Conservation (phyloP, 1,140 invertebrate species). For the Bombus haemorrhoidalis region DNA sequence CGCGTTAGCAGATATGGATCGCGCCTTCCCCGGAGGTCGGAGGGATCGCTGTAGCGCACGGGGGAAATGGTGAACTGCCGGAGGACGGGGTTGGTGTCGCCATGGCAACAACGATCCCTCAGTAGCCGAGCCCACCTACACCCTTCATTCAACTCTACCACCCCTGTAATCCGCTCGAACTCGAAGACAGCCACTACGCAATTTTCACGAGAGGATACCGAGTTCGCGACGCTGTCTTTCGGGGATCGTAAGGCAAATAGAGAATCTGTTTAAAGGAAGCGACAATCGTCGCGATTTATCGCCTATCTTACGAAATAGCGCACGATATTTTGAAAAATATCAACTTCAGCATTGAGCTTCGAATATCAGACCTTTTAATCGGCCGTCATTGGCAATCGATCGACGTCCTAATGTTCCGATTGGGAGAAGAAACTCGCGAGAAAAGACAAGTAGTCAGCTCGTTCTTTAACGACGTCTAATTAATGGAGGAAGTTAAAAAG, state of each 20-base stretch:
- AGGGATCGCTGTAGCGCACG: conserved; percentile 64
- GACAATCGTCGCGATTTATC: background rate
- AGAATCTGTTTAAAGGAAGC: conserved; percentile 1
- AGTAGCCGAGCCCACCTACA: conserved; percentile 77
- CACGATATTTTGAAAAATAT: background rate
- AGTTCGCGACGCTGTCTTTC: conserved; percentile 17
- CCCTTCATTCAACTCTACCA: conserved; percentile 75
- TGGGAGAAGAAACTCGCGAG: conserved; percentile 2
- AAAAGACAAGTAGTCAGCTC: conserved; percentile 6
- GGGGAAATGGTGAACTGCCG: conserved; percentile 67
- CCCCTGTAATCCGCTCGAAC: conserved; percentile 72
- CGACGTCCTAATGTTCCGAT: background rate
- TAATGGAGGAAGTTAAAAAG: conserved; percentile 53
- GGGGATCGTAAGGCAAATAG: background rate
- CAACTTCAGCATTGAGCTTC: no score
- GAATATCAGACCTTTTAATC: background rate
- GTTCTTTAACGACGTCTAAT: conserved; percentile 48
- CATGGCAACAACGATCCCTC: conserved; percentile 81
- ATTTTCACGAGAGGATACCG: conserved; percentile 69
- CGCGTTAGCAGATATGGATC: conserved; percentile 78
- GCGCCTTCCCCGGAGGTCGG: conserved; percentile 65
- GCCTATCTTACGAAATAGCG: background rate
- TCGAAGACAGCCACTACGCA: conserved; percentile 73
- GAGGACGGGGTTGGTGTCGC: conserved; percentile 74
- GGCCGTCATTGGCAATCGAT: conserved; percentile 13